A percentile compares a stretch with the other conserved stretches of the same genome.
Evolutionary conservation across 2,888 invertebrate species (phyloP).

Genomic region (Platycheirus albimanus): DNA sequence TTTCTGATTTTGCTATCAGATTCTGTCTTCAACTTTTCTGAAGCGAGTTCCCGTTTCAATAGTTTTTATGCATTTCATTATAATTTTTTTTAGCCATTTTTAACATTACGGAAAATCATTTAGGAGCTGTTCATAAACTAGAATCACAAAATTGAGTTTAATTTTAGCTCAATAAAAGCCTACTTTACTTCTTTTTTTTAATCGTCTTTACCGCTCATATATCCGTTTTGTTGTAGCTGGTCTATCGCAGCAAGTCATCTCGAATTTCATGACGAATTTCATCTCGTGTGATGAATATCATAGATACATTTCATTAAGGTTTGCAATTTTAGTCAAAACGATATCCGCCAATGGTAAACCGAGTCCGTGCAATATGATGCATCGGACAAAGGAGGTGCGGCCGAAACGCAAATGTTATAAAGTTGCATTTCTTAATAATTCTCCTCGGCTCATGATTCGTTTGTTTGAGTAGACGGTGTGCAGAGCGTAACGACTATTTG

Average conservation of each 20-base stretch:
- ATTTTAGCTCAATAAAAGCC: no score
- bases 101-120: no score
- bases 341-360: not conserved
- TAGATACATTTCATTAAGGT: slow-evolving; percentile 60
- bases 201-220: no score
- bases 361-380: slow-evolving; percentile 11
- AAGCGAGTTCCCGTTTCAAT: no score
- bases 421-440: slow-evolving; percentile 72
- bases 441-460: slow-evolving; percentile 64
- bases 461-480: not conserved
- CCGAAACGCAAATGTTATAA: slow-evolving; percentile 41
- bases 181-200: no score
- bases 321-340: slow-evolving; percentile 37
- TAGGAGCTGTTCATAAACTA: no score
- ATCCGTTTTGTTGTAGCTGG: no score
- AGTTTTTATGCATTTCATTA: no score
- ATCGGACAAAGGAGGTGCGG: slow-evolving; percentile 55
- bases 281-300: slow-evolving; percentile 64
- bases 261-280: slow-evolving; percentile 65
- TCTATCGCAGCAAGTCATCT: slow-evolving; percentile 70
- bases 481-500: slow-evolving; percentile 58
- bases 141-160: no score
- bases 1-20: no score
- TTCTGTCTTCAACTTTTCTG: no score
- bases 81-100: no score